Evolutionary conservation across 2,797 vertebrate species (phyloP).

Genomic region (Helicolenus hilgendorfi): DNA sequence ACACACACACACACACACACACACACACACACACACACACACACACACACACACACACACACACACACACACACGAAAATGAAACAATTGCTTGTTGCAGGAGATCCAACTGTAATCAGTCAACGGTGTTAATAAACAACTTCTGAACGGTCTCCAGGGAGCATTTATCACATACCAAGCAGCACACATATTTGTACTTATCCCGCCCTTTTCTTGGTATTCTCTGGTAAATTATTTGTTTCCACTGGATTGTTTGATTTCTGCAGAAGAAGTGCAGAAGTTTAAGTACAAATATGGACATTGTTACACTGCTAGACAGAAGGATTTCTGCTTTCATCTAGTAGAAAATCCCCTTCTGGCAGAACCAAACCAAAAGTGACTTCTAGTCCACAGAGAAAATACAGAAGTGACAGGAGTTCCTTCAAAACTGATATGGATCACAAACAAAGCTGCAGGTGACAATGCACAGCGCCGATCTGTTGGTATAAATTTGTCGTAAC

Average conservation of each 20-base stretch:
- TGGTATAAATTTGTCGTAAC: neutral
- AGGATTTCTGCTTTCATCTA: neutral
- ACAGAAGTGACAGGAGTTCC: neutral
- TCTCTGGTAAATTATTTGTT: neutral
- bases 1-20: neutral
- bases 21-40: neutral
- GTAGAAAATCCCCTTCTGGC: neutral
- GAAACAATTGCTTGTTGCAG: neutral
- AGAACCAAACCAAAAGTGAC: neutral
- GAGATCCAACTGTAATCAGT: neutral
- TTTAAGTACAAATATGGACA: conserved; percentile 12
- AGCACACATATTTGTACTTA: neutral
- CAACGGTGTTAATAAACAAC: neutral
- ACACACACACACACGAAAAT: neutral
- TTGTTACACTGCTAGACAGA: neutral
- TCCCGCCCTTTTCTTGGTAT: neutral
- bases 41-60: neutral
- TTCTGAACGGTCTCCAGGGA: neutral
- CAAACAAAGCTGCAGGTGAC: neutral
- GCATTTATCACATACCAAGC: neutral
- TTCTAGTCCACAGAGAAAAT: neutral
- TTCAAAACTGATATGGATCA: neutral
- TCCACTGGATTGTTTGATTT: neutral
- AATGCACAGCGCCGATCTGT: neutral
- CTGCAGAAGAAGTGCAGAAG: neutral